phyloP scores from a whole-genome alignment of 2,797 vertebrate genomes.

The Argyrosomus regius region DNA sequence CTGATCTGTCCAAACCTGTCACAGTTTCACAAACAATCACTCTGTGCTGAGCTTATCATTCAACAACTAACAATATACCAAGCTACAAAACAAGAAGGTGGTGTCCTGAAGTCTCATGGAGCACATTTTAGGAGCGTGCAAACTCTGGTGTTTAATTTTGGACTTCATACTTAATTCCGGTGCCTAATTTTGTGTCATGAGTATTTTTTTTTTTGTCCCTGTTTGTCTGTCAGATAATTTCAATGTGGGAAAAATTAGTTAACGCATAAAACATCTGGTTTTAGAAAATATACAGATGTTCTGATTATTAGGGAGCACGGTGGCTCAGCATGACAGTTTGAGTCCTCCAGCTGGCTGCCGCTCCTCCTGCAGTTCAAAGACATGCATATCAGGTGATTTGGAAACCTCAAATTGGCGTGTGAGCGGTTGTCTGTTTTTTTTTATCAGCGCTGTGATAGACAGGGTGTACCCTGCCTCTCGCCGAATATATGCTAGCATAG shows the following conservation, averaged over 20 bases:
- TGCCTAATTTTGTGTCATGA: too few species aligned
- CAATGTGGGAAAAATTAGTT: neutral
- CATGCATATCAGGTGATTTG: neutral
- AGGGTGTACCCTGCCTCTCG: neutral
- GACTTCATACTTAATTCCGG: too few species aligned
- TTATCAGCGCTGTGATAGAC: neutral
- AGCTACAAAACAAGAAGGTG: neutral
- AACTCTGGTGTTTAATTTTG: neutral
- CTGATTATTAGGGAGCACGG: neutral
- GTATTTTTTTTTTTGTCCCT: neutral
- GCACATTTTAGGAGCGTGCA: neutral
- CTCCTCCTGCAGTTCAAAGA: neutral
- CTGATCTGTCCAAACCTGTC: constrained; percentile 56
- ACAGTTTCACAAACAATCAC: constrained; percentile 35
- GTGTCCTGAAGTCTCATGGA: neutral
- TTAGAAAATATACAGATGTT: neutral
- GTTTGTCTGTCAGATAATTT: neutral
- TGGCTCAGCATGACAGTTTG: neutral
- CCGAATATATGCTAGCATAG: neutral
- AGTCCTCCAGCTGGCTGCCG: too few species aligned
- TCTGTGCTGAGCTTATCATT: neutral
- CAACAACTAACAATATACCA: constrained; percentile 8
- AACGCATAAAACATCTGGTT: neutral
- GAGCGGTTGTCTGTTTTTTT: neutral
- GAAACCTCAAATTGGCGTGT: neutral